Evolutionary conservation across 2,113 vertebrate species (phyloP), one percentile per base, ranked within the genome.

Genomic region (Scomber japonicus): DNA sequence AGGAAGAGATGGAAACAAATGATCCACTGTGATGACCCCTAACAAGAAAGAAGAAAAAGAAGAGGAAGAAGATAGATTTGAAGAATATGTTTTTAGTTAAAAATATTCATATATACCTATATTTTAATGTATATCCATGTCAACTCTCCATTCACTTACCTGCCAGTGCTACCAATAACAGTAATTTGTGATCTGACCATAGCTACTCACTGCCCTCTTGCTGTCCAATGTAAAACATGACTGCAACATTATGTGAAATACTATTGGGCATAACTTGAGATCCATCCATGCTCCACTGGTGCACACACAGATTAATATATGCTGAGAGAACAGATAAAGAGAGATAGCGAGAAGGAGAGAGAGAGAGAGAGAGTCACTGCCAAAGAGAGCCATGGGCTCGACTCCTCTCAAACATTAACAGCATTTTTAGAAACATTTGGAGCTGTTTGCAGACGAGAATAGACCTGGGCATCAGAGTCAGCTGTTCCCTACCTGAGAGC

Each of bases 401-500:
- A 77, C 78, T 87, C 79, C 56, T 86, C 67, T 62, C 65, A 64
- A 72, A 63, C 70, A 74, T 84, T 86, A 61, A 72, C 63, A 79
- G 35, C 57, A 57, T 44, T 78, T 75, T 81, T 54, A 83, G 40
- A 55, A 44, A 54, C 30, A 46, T 84, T 88, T 49, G 66, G 75
- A 73, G 71, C 74, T 70, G 63, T 31, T 70, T 60, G 82, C 80
- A 83, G 64, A 85, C 48, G 53, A 81, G 74, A 81, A 80, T 64
- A 78, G 72, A 80, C 70, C 73, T 63, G 68, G 80, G 78, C 78
- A 71, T 82, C 51, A 66, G 48, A 75, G 70, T 89, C 87, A 84
- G 79, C 80, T 86, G 82, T 86, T 91, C 89, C 84, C 75, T 21
- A 85, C 84, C 86, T 82, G 75, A 88, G 81, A 86, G 79, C 65